Evolutionary conservation across 2,797 vertebrate genomes (phyloP), one percentile per base, ranked within the genome.

Genomic region (Oceanodroma leucorhoa): DNA sequence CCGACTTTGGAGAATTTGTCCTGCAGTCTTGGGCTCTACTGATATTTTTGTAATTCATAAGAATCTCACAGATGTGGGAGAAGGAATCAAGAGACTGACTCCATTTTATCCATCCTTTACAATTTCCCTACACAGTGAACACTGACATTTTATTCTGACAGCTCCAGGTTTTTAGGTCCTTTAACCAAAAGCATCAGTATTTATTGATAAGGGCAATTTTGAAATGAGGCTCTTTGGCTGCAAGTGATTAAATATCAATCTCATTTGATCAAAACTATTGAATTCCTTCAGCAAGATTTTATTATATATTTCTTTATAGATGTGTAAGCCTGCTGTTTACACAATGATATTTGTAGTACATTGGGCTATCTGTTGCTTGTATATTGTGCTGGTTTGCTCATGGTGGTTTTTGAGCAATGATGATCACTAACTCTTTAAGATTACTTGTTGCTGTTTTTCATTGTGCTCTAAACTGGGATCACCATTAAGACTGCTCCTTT

Each of bases 131-230:
- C 53, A 50, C 0, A 7, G 60, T 32, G 53, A 93, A 72, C n/a
- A 36, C 12, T 54, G 83, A 72, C 27, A 67, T 93, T 90, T 87
- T 94, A 72, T 93, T 83, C 45, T 82, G 77, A 30, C 29, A 66
- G 45, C 38, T 50, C 21, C 14, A 43, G 15, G 22, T 51, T 86
- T 94, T 91, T 70, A 84, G 61, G 45, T 76, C 36, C 51, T 87
- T 90, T 76, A 62, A 32, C 48, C 34, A 89, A 90, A 89, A 90
- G 9, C 70, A 20, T 70, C 69, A 57, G 36, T 66, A 41, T 87
- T 93, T 87, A 70, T 77, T 87, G 86, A 90, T 77, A 95, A 92
- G 38, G 70, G 40, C 66, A 87, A 76, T 92, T 92, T 73, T 92
- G 81, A 90, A 96, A 93, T 93, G 34, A 79, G 46, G 32, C 43